A percentile compares a stretch with the other conserved stretches of the same genome.
Conservation (phyloP, 2,888 invertebrate species). For the Trimorus sp. region DNA sequence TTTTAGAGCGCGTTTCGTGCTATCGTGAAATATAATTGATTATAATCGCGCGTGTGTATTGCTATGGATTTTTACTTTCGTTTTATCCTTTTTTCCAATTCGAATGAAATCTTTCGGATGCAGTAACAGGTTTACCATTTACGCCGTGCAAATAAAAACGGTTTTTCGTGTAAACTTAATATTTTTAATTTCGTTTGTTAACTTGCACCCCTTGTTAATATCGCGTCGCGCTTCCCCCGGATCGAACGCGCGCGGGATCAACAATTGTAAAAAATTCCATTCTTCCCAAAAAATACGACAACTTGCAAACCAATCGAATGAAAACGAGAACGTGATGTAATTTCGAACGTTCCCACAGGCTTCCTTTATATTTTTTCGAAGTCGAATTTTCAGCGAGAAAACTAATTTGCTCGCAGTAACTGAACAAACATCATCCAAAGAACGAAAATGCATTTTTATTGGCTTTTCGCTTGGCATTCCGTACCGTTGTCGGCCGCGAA, state of each 20-base stretch:
- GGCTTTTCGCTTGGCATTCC: constrained; percentile 39
- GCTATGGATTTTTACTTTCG: background rate
- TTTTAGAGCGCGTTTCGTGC: too few species aligned
- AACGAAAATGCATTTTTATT: constrained; percentile 66
- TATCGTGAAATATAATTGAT: too few species aligned
- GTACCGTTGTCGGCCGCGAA: constrained; percentile 32
- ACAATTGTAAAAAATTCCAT: constrained; percentile 61
- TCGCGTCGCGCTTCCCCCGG: constrained; percentile 18
- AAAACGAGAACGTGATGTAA: constrained; percentile 66
- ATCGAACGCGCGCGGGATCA: constrained; percentile 46
- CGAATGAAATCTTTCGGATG: constrained; percentile 27
- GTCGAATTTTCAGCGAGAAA: constrained; percentile 67
- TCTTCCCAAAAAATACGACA: constrained; percentile 62
- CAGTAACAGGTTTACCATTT: constrained; percentile 26
- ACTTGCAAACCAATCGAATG: constrained; percentile 65
- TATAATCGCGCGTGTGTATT: too few species aligned
- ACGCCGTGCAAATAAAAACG: constrained; percentile 24
- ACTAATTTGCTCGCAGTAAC: constrained; percentile 66
- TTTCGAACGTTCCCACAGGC: constrained; percentile 66
- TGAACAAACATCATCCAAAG: constrained; percentile 66
- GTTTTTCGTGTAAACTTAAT: constrained; percentile 56
- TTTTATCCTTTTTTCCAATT: constrained; percentile 19
- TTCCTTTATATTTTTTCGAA: constrained; percentile 66
- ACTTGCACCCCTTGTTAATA: constrained; percentile 50
- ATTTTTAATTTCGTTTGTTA: constrained; percentile 56